A percentile compares a stretch with the other conserved stretches of the same genome.
phyloP scores from a whole-genome alignment of 1,140 invertebrate genomes.

The Danaus melanippus region DNA sequence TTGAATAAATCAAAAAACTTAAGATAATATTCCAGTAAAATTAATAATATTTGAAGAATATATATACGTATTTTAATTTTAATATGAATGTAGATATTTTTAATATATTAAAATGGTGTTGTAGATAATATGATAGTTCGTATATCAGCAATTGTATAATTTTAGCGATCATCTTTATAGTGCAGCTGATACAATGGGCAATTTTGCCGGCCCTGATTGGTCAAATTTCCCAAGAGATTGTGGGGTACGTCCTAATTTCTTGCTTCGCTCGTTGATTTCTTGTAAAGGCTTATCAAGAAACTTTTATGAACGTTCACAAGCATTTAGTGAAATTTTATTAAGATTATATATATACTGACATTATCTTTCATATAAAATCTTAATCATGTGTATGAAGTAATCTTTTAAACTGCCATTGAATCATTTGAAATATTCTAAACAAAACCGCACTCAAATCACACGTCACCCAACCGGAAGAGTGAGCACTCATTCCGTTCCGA shows the following conservation, averaged over 20 bases:
- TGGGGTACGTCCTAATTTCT: constrained; percentile 60
- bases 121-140: no score
- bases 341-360: neutral
- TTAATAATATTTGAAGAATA: no score
- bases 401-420: neutral
- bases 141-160: no score
- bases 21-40: no score
- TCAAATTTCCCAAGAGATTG: constrained; percentile 53
- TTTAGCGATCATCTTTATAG: no score
- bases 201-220: constrained; percentile 55
- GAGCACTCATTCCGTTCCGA: constrained; percentile 32
- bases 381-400: no score
- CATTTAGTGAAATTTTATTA: constrained; percentile 8
- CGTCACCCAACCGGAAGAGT: constrained; percentile 35
- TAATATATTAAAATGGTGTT: no score
- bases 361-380: neutral
- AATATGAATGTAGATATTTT: no score
- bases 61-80: no score
- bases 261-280: constrained; percentile 30
- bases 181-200: constrained; percentile 32
- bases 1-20: no score
- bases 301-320: constrained; percentile 5
- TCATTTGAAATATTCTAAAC: constrained; percentile 23
- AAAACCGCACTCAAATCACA: constrained; percentile 39
- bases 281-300: constrained; percentile 20